Percentiles rank a stretch among this genome's conserved stretches.
Evolutionary conservation across 2,113 vertebrate species (phyloP).

Genomic region (Nerophis lumbriciformis): DNA sequence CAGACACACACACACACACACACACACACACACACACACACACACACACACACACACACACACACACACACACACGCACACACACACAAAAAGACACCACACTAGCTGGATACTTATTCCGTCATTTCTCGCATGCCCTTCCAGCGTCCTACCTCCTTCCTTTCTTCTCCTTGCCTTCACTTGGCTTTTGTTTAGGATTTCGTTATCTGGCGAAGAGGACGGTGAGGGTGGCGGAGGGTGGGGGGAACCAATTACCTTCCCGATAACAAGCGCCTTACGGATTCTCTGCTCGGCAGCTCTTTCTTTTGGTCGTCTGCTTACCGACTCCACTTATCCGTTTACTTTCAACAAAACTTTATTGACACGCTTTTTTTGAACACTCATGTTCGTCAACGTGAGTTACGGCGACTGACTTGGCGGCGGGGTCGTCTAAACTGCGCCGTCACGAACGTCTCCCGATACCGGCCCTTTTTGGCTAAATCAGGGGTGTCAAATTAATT

Average conservation of each 20-base stretch:
- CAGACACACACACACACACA: constrained; percentile 27
- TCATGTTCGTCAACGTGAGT: constrained; percentile 17
- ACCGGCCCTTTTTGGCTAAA: too few relatives aligned
- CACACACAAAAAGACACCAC: not conserved
- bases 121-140: constrained; percentile 34
- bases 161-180: not conserved
- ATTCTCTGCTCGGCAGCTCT: constrained; percentile 57
- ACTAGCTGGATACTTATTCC: constrained; percentile 15
- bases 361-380: constrained; percentile 1
- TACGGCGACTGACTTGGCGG: constrained; percentile 13
- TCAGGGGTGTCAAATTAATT: too few relatives aligned
- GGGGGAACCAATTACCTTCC: constrained; percentile 61
- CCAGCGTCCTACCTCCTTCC: constrained; percentile 14
- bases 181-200: not conserved
- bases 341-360: constrained; percentile 27
- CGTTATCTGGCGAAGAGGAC: constrained; percentile 33
- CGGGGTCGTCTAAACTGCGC: too few relatives aligned
- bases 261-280: constrained; percentile 62
- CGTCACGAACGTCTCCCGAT: too few relatives aligned
- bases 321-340: constrained; percentile 21
- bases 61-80: too few relatives aligned
- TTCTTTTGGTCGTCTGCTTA: constrained; percentile 15
- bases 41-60: constrained; percentile 29
- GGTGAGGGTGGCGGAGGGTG: constrained; percentile 23
- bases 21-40: not conserved